Conservation (phyloP, 1,140 invertebrate genomes). For the Drosophila bifasciata region DNA sequence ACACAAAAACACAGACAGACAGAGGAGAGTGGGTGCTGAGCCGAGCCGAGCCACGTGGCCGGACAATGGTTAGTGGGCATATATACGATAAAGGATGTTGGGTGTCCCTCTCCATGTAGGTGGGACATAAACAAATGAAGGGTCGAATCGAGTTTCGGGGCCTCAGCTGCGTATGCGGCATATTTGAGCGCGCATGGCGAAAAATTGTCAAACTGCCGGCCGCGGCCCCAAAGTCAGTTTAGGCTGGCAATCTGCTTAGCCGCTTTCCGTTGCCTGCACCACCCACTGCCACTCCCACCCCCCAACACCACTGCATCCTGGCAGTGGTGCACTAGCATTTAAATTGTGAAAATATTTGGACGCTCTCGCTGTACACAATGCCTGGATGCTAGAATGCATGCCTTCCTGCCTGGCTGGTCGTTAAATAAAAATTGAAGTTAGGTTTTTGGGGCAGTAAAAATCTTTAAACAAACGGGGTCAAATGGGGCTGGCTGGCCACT, state of each 20-base stretch:
- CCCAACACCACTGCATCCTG: not conserved
- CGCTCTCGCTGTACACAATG: constrained; percentile 14
- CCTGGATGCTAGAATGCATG: not conserved
- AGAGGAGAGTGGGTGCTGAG: too few species aligned
- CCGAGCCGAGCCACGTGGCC: too few species aligned
- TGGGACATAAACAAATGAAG: constrained; percentile 67
- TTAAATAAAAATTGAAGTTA: constrained; percentile 64
- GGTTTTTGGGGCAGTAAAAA: constrained; percentile 22
- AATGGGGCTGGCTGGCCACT: not conserved
- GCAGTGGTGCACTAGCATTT: constrained; percentile 55
- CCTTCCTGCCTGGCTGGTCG: constrained; percentile 21
- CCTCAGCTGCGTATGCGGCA: constrained; percentile 71
- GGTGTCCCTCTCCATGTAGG: not conserved
- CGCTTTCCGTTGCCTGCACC: constrained; percentile 25
- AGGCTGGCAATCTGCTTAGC: constrained; percentile 70
- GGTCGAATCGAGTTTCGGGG: constrained; percentile 43
- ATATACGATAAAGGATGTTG: too few species aligned
- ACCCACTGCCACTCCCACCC: too few species aligned
- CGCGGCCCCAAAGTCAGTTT: constrained; percentile 70
- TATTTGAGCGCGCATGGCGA: constrained; percentile 70
- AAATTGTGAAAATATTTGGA: constrained; percentile 80
- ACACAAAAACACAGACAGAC: constrained; percentile 22
- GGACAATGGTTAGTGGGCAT: constrained; percentile 5
- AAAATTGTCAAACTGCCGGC: constrained; percentile 77
- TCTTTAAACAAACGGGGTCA: constrained; percentile 53